Conservation (phyloP, 2,113 vertebrate genomes). For the Struthio camelus region DNA sequence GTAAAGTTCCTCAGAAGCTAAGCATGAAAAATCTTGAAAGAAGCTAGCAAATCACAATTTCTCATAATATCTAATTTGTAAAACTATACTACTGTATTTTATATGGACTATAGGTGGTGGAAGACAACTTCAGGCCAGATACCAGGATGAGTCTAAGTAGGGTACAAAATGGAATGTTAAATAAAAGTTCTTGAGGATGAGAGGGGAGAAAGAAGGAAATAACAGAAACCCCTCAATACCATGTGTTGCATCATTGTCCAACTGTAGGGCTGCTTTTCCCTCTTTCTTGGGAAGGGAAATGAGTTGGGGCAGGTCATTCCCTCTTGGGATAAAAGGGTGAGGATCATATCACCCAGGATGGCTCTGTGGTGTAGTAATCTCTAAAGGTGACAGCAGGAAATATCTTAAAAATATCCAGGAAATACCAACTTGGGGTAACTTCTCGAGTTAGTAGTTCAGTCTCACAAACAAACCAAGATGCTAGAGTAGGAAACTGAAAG, state of each 20-base stretch:
- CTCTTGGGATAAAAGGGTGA: background rate
- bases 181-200: background rate
- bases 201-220: background rate
- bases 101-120: background rate
- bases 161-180: background rate
- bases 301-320: background rate
- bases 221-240: background rate
- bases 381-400: background rate
- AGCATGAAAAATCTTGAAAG: background rate
- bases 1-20: background rate
- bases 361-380: background rate
- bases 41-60: background rate
- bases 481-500: background rate
- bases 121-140: background rate
- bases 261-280: background rate
- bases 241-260: background rate
- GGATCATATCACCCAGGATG: background rate
- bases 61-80: background rate
- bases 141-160: background rate
- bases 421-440: background rate
- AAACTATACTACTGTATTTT: background rate
- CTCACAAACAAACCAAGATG: background rate
- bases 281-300: background rate
- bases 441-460: background rate
- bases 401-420: background rate